Base-by-base conservation (phyloP, 2,888 invertebrate genomes). In the Sphaeridia pumilis region DNA sequence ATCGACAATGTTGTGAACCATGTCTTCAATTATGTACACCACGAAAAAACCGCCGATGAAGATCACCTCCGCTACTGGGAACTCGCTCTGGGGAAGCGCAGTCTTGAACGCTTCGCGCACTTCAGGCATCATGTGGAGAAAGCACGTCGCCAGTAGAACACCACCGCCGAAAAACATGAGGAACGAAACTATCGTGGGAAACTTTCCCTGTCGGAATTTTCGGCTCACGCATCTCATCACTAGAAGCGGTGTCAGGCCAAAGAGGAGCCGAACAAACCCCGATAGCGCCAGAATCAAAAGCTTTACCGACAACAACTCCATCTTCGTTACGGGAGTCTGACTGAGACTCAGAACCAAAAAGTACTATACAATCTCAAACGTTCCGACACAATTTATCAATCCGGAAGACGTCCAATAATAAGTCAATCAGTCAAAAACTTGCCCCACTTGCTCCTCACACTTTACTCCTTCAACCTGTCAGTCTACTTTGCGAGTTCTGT, bases 121-220 rank as follows among this genome's bases (percentile, higher is more conserved):
- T 66, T 76, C 76, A 1, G 76, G 74, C 64, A 77, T 72, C 73
- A 77, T 74, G 64, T 77, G 77, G 14, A 76, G 68, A 60, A 77
- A 76, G 55, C 75, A 75, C 2, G 77, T 77, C 27, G 76, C 75
- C 50, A 78, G 70, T n/a, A 78, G 67, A 2, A 77, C 75, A 7
- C 77, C 77, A 7, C 76, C 76, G 21, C 77, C 76, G 59, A 77
- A 75, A 41, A 74, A 74, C 51, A 71, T 61, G 35, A 67, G 59
- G 25, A 55, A 46, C 21, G 66, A 66, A 34, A 67, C 59, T 27
- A 51, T 65, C 52, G 54, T 70, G 69, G 42, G 46, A 28, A 38
- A 34, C 25, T 46, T 54, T 50, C 26, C 50, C 43, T 58, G 59
- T 46, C 42, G 44, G 35, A 52, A 54, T 47, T 45, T 59, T 14